These are phyloP conservation scores for Apteryx owenii DNA, from an alignment of 2,113 vertebrate species.

Conservation along the genomic window DNA sequence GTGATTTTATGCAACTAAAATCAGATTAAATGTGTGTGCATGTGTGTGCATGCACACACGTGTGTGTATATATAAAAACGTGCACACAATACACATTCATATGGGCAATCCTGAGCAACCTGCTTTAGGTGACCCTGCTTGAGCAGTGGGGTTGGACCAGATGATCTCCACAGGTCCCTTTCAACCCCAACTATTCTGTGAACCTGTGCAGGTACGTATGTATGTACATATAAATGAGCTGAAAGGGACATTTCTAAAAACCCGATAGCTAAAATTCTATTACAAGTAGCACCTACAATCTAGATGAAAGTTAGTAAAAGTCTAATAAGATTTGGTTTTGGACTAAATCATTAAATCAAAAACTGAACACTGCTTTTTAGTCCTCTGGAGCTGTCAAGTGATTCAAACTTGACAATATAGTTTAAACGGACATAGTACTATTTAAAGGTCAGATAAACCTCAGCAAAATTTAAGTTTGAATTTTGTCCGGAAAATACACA, in stretches of 20 bases:
- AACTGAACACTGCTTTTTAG: accelerated
- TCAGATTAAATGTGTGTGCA: neutral
- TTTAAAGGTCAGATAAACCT: neutral
- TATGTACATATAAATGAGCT: too few species aligned
- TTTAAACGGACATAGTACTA: neutral
- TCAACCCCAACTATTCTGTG: too few species aligned
- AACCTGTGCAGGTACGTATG: too few species aligned
- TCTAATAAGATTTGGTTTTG: neutral
- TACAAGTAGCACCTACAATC: neutral
- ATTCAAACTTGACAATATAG: neutral
- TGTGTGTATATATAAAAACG: neutral
- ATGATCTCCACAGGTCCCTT: too few species aligned
- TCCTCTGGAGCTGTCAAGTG: neutral
- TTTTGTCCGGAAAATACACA: neutral
- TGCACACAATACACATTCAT: neutral
- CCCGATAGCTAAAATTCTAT: neutral
- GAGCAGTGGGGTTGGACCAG: too few species aligned
- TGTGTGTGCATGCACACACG: neutral
- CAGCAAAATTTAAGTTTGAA: neutral
- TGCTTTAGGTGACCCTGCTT: too few species aligned
- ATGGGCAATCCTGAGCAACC: too few species aligned
- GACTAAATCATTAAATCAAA: neutral
- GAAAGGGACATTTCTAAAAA: neutral
- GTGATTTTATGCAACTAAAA: neutral
- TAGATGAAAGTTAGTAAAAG: neutral